Conservation (phyloP, 1,140 invertebrate genomes). For the Globodera rostochiensis region DNA sequence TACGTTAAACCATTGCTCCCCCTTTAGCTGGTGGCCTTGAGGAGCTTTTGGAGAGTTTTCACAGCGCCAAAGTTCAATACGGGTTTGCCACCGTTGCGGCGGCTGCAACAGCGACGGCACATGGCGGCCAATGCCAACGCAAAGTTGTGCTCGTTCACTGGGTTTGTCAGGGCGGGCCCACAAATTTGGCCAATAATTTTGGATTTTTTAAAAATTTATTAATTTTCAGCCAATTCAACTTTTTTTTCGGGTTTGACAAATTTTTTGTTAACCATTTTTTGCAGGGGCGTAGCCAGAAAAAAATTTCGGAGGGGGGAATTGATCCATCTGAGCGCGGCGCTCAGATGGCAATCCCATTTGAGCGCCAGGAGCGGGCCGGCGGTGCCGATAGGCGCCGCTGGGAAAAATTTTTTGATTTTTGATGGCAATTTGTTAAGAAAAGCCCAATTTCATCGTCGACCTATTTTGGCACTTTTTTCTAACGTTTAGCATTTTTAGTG, state of each 20-base stretch:
- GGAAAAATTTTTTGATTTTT: too few species aligned
- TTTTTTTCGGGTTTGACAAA: too few species aligned
- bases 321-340: too few species aligned
- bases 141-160: slow-evolving; percentile 59
- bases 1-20: slow-evolving; percentile 31
- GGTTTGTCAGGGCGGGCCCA: slow-evolving; percentile 26
- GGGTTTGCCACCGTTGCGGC: slow-evolving; percentile 44
- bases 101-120: not conserved
- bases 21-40: slow-evolving; percentile 47
- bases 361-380: too few species aligned
- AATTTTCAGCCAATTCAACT: not conserved
- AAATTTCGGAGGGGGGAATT: too few species aligned
- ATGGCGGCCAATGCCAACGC: slow-evolving; percentile 18
- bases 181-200: too few species aligned
- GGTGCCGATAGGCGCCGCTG: too few species aligned
- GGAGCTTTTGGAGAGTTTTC: slow-evolving; percentile 38
- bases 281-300: too few species aligned
- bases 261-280: too few species aligned
- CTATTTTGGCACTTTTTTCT: not conserved
- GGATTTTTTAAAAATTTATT: not conserved
- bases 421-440: too few species aligned
- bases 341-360: too few species aligned
- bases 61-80: slow-evolving; percentile 53
- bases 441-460: slow-evolving; percentile 30
- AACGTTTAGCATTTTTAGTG: not conserved